phyloP scores from a whole-genome alignment of 2,113 vertebrate genomes.

The Regulus satrapa region DNA sequence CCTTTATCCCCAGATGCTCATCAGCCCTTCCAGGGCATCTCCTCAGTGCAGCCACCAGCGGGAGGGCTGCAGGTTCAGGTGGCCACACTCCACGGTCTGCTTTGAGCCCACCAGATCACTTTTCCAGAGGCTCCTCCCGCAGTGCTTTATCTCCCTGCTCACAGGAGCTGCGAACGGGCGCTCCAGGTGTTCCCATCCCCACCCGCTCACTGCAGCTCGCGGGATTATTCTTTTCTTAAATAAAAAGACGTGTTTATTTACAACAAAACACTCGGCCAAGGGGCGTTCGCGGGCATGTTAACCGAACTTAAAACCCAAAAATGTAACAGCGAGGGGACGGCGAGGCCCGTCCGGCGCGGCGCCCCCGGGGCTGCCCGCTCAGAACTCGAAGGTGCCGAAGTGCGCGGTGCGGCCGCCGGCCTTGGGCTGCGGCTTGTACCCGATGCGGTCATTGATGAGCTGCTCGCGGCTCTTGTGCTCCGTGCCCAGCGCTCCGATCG shows the following conservation, averaged over 20 bases:
- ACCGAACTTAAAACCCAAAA: not conserved
- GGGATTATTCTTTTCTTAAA: not conserved
- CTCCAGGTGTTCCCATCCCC: not conserved
- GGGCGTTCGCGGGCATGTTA: not conserved
- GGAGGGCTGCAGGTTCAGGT: not conserved
- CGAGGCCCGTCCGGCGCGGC: no score
- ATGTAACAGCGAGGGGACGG: fast-evolving
- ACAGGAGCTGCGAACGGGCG: fast-evolving
- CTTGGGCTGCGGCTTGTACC: constrained; percentile 93
- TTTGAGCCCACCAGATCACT: not conserved
- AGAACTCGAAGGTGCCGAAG: constrained; percentile 89
- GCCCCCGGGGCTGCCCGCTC: not conserved
- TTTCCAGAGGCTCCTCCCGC: fast-evolving
- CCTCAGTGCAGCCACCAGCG: fast-evolving
- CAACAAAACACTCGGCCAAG: not conserved
- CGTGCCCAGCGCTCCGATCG: constrained; percentile 67
- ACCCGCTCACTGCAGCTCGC: not conserved
- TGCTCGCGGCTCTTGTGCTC: constrained; percentile 85
- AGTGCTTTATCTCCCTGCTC: fast-evolving
- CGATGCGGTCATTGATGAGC: constrained; percentile 90
- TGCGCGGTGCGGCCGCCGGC: constrained; percentile 83
- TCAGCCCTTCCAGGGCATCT: no score
- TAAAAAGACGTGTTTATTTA: not conserved
- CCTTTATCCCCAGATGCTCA: no score
- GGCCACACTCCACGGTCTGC: fast-evolving